Evolutionary conservation across 2,797 vertebrate genomes (phyloP).

Genomic region (Danio aesculapii): DNA sequence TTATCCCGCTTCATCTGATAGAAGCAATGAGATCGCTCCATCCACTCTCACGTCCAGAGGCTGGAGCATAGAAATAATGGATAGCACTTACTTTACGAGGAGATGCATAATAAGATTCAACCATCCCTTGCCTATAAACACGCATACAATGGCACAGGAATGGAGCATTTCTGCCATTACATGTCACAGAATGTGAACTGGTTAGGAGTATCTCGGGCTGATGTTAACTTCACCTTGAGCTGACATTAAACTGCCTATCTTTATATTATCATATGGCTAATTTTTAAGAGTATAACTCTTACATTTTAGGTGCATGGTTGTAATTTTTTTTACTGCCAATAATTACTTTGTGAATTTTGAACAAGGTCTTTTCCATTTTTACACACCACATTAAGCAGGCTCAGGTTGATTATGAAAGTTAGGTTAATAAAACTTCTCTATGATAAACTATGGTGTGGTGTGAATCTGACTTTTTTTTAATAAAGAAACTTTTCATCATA

Average conservation of each 20-base stretch:
- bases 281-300: conserved; percentile 12
- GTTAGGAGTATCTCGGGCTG: conserved; percentile 33
- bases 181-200: conserved; percentile 33
- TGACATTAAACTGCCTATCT: conserved; percentile 16
- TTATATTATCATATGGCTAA: conserved; percentile 23
- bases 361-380: conserved; percentile 23
- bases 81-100: conserved; percentile 62
- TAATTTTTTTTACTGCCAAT: not conserved
- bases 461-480: not conserved
- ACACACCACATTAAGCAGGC: conserved; percentile 27
- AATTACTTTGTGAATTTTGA: conserved; percentile 9
- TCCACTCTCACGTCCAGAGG: conserved; percentile 49
- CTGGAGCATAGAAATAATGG: conserved; percentile 57
- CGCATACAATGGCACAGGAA: conserved; percentile 49
- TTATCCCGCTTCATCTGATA: conserved; percentile 69
- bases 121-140: conserved; percentile 54
- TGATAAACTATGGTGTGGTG: not conserved
- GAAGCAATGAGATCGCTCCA: conserved; percentile 50
- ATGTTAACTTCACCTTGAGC: conserved; percentile 47
- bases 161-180: conserved; percentile 53
- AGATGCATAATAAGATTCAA: conserved; percentile 58
- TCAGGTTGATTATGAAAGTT: conserved; percentile 1
- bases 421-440: not conserved
- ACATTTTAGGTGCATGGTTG: not conserved
- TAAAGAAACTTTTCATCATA: too few relatives aligned